Percentiles rank a stretch among this genome's conserved stretches.
phyloP scores from a whole-genome alignment of 2,888 invertebrate genomes.

The Noctua janthe region DNA sequence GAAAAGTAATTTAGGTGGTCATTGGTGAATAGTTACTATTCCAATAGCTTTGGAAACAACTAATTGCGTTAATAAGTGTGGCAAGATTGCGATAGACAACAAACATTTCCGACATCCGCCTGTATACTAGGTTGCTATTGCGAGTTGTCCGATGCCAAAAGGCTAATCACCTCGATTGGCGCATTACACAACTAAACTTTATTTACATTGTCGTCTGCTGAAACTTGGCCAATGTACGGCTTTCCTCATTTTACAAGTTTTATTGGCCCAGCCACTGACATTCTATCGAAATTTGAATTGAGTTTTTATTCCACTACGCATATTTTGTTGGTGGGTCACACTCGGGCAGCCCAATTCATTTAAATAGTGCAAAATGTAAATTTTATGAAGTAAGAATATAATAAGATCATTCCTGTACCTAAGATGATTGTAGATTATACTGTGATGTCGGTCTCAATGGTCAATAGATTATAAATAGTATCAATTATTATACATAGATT shows the following conservation, averaged over 20 bases:
- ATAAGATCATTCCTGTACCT: constrained; percentile 90
- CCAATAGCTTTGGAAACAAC: constrained; percentile 20
- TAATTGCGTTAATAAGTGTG: constrained; percentile 28
- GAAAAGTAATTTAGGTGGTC: constrained; percentile 11
- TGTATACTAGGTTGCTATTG: constrained; percentile 45
- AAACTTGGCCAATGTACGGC: constrained; percentile 39
- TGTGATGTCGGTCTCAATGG: constrained; percentile 90
- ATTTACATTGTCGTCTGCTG: constrained; percentile 51
- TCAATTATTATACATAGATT: constrained; percentile 88
- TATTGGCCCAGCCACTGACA: constrained; percentile 31
- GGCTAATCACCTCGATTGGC: constrained; percentile 46
- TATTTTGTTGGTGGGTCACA: constrained; percentile 42
- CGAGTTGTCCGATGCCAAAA: constrained; percentile 45
- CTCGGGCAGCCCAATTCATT: constrained; percentile 80
- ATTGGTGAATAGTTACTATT: constrained; percentile 32
- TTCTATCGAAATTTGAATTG: constrained; percentile 32
- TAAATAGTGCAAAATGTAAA: constrained; percentile 87
- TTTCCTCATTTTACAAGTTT: constrained; percentile 26
- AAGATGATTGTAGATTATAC: constrained; percentile 89
- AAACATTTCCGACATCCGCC: constrained; percentile 54
- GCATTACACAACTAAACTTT: constrained; percentile 46
- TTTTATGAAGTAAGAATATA: constrained; percentile 80
- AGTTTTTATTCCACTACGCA: constrained; percentile 37
- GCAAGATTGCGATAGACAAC: constrained; percentile 54
- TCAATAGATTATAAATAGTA: constrained; percentile 88